phyloP scores from a whole-genome alignment of 1,140 invertebrate genomes.

The Oncopeltus fasciatus region DNA sequence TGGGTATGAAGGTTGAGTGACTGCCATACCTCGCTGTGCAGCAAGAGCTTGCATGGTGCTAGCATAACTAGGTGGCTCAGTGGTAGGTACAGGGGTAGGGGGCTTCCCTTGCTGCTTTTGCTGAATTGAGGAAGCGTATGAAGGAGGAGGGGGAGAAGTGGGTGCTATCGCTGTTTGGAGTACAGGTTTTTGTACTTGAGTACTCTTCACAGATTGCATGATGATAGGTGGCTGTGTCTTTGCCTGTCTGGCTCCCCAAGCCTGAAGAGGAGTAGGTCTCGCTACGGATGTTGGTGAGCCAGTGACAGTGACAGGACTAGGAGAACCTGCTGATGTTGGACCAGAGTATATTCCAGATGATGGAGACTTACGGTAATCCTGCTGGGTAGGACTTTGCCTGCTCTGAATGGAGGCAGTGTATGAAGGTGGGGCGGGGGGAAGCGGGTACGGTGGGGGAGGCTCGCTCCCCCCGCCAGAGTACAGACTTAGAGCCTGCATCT shows the following conservation, averaged over 20 bases:
- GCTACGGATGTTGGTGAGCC: slow-evolving; percentile 46
- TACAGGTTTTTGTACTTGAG: slow-evolving; percentile 83
- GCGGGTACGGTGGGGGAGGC: slow-evolving; percentile 64
- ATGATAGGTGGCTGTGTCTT: slow-evolving; percentile 82
- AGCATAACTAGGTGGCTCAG: slow-evolving; percentile 80
- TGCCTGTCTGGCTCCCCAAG: slow-evolving; percentile 60
- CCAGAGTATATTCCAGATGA: slow-evolving; percentile 69
- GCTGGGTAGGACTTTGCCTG: slow-evolving; percentile 66
- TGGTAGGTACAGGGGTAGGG: slow-evolving; percentile 53
- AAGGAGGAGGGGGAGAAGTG: slow-evolving; percentile 49
- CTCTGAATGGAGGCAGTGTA: slow-evolving; percentile 74
- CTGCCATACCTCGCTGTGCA: slow-evolving; percentile 35
- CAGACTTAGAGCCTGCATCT: slow-evolving; percentile 71
- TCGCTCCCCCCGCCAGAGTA: slow-evolving; percentile 31
- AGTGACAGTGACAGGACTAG: slow-evolving; percentile 59
- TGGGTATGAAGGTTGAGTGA: not conserved
- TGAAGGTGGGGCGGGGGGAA: slow-evolving; percentile 61
- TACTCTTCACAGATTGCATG: slow-evolving; percentile 91
- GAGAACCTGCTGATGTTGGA: slow-evolving; percentile 60
- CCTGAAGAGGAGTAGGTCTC: slow-evolving; percentile 52
- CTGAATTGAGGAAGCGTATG: slow-evolving; percentile 64
- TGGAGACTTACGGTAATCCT: slow-evolving; percentile 60
- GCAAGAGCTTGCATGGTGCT: slow-evolving; percentile 75
- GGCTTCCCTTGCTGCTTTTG: slow-evolving; percentile 45
- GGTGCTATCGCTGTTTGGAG: slow-evolving; percentile 86